phyloP scores from a whole-genome alignment of 2,888 invertebrate genomes.

The Mythimna loreyi region DNA sequence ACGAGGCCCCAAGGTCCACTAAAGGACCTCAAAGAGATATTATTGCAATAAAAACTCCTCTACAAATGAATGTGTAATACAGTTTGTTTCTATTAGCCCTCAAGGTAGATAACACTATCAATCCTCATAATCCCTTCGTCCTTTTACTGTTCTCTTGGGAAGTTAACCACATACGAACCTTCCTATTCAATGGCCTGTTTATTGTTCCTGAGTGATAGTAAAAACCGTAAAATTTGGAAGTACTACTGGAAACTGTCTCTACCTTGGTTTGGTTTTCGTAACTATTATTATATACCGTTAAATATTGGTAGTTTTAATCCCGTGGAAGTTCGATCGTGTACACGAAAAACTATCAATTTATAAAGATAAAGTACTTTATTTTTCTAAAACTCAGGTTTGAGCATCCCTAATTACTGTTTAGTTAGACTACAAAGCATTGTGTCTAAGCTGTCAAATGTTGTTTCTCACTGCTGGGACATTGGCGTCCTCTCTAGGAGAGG shows the following conservation, averaged over 20 bases:
- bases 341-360: too few species aligned
- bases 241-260: not conserved
- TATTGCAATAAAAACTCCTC: constrained; percentile 17
- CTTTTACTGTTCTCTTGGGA: constrained; percentile 35
- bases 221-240: not conserved
- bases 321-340: too few species aligned
- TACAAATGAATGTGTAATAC: constrained; percentile 30
- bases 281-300: too few species aligned
- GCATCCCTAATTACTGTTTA: too few species aligned
- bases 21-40: constrained; percentile 10
- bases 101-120: constrained; percentile 43
- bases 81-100: constrained; percentile 40
- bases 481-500: too few species aligned
- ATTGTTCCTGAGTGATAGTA: not conserved
- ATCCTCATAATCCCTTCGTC: constrained; percentile 36
- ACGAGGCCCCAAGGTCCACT: constrained; percentile 10
- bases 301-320: too few species aligned
- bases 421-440: too few species aligned
- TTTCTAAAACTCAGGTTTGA: too few species aligned
- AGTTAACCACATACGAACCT: not conserved
- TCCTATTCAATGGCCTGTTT: not conserved
- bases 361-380: too few species aligned
- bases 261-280: not conserved
- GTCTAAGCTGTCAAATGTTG: too few species aligned
- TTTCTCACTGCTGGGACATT: too few species aligned